These are phyloP conservation scores for Formica exsecta DNA, from an alignment of 1,140 invertebrate genomes.

Conservation along the genomic window DNA sequence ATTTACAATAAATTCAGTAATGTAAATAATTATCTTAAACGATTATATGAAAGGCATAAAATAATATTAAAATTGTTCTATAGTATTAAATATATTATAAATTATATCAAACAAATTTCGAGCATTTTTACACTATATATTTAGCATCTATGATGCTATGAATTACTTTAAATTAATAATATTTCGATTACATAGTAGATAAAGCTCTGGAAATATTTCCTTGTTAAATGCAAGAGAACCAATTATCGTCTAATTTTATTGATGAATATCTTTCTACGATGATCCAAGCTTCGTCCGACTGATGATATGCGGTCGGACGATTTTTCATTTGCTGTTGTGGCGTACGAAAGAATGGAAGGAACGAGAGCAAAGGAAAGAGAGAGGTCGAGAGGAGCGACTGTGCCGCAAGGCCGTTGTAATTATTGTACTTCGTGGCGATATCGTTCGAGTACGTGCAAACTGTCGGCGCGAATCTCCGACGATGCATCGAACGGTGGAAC, in stretches of 20 bases:
- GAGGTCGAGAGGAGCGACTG: not conserved
- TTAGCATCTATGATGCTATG: not conserved
- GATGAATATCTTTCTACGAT: constrained; percentile 18
- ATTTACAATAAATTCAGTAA: not conserved
- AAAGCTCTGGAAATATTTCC: not conserved
- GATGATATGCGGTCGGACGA: constrained; percentile 4
- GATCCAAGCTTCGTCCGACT: not conserved
- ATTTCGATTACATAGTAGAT: not conserved
- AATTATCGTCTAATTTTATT: not conserved
- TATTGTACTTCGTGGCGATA: constrained; percentile 70
- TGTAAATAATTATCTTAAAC: not conserved
- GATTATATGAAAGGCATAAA: not conserved
- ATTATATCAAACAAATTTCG: not conserved
- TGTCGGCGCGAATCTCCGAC: constrained; percentile 70
- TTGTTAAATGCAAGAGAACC: not conserved
- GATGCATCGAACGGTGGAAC: constrained; percentile 69
- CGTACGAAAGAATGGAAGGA: constrained; percentile 6
- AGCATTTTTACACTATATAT: not conserved
- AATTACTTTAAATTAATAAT: constrained; percentile 2
- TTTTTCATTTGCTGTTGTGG: constrained; percentile 40
- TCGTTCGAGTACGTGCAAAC: constrained; percentile 79
- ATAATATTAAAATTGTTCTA: constrained; percentile 10
- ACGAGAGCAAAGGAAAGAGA: constrained; percentile 2
- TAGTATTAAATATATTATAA: not conserved
- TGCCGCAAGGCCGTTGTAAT: constrained; percentile 64